These are phyloP conservation scores for Sphaeridia pumilis DNA, from an alignment of 2,888 invertebrate genomes.

Conservation along the genomic window DNA sequence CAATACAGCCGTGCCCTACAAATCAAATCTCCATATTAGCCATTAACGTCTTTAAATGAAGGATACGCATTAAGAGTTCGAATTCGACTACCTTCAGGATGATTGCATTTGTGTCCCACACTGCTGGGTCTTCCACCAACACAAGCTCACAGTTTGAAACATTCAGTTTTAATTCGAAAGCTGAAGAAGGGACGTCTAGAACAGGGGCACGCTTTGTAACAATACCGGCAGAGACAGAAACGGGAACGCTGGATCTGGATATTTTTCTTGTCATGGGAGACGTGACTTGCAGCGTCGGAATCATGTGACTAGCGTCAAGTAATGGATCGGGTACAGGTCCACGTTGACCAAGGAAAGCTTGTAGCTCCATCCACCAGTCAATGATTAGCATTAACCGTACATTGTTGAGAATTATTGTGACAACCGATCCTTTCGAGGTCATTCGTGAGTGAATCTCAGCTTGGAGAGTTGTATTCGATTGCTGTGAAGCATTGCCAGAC, in stretches of 20 bases:
- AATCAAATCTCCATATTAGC: too few species aligned
- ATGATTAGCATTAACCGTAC: slow-evolving; percentile 88
- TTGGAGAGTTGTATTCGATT: slow-evolving; percentile 38
- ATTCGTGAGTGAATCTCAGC: slow-evolving; percentile 44
- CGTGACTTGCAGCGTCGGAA: slow-evolving; percentile 1
- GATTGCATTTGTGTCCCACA: slow-evolving; percentile 83
- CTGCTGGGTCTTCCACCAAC: slow-evolving; percentile 77
- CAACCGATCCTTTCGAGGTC: slow-evolving; percentile 44
- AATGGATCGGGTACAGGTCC: slow-evolving; percentile 20
- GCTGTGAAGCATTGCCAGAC: background rate
- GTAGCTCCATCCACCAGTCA: slow-evolving; percentile 81
- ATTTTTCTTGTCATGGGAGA: slow-evolving; percentile 26
- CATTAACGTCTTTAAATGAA: background rate
- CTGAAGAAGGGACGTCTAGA: slow-evolving; percentile 40
- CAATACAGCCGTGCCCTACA: slow-evolving; percentile 73
- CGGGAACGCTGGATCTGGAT: slow-evolving; percentile 32
- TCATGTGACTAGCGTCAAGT: background rate
- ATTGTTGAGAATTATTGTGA: slow-evolving; percentile 81
- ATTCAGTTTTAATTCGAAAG: slow-evolving; percentile 78
- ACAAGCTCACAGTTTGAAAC: slow-evolving; percentile 92
- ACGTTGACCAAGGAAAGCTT: slow-evolving; percentile 54
- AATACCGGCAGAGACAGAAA: slow-evolving; percentile 41
- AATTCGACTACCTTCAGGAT: slow-evolving; percentile 59
- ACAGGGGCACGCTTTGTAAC: slow-evolving; percentile 41
- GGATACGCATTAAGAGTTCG: background rate